phyloP scores from a whole-genome alignment of 2,888 invertebrate species.

The Tribolium freemani region DNA sequence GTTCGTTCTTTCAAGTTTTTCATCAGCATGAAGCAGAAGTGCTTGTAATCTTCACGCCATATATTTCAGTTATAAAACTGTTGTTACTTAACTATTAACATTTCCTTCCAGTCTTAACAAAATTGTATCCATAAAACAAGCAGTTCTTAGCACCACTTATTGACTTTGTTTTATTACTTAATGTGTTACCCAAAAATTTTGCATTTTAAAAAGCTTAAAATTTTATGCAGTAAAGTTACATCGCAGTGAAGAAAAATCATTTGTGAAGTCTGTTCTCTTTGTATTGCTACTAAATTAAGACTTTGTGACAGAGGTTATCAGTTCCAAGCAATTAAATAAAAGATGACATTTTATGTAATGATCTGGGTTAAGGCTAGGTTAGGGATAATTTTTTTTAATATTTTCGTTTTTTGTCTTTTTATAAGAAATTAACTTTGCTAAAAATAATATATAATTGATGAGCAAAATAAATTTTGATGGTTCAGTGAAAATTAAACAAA shows the following conservation, averaged over 20 bases:
- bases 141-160: too few relatives aligned
- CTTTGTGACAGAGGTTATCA: background rate
- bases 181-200: too few relatives aligned
- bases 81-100: constrained; percentile 2
- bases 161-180: too few relatives aligned
- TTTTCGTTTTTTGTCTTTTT: too few relatives aligned
- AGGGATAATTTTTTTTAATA: too few relatives aligned
- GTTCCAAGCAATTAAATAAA: background rate
- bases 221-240: background rate
- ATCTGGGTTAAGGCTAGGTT: too few relatives aligned
- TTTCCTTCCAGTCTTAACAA: background rate
- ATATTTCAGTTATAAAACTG: background rate
- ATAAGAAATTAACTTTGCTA: too few relatives aligned
- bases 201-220: too few relatives aligned
- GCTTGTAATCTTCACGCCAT: background rate
- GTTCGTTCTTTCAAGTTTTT: constrained; percentile 10
- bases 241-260: background rate
- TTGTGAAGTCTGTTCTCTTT: background rate
- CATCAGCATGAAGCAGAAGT: background rate
- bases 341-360: too few relatives aligned
- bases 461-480: background rate
- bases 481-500: background rate
- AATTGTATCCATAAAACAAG: background rate
- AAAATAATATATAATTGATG: too few relatives aligned
- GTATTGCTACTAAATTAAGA: background rate